phyloP scores from a whole-genome alignment of 2,113 vertebrate species.

The Boleophthalmus pectinirostris region DNA sequence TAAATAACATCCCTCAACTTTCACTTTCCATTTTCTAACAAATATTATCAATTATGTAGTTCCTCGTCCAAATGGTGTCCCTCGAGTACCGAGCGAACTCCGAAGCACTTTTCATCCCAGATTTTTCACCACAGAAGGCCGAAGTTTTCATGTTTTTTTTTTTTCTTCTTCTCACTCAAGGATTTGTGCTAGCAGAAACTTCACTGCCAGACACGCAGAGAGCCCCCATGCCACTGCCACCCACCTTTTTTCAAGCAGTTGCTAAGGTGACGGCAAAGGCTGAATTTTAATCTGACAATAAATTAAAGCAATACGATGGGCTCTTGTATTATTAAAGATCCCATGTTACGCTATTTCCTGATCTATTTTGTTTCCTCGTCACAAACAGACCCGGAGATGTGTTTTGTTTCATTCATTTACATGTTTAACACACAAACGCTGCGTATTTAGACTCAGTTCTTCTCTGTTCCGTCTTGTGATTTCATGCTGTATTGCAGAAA shows the following conservation, averaged over 20 bases:
- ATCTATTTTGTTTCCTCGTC: no score
- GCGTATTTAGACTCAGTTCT: no score
- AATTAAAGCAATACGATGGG: slow-evolving; percentile 72
- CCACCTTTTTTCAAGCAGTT: slow-evolving; percentile 79
- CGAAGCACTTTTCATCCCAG: background rate
- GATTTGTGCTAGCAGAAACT: slow-evolving; percentile 60
- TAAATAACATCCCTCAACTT: background rate
- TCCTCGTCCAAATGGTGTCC: slow-evolving; percentile 1
- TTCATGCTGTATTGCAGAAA: no score
- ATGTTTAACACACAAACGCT: no score
- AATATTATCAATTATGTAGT: background rate
- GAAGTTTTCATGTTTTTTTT: slow-evolving; percentile 27
- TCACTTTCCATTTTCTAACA: background rate
- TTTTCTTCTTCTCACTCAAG: slow-evolving; percentile 27
- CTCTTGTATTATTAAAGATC: slow-evolving; percentile 56
- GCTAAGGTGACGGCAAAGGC: slow-evolving; percentile 81
- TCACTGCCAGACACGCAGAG: slow-evolving; percentile 51
- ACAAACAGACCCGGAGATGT: no score
- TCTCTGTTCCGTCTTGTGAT: no score
- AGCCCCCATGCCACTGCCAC: slow-evolving; percentile 79
- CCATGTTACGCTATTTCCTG: no score
- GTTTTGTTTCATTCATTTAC: no score
- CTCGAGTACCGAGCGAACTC: slow-evolving; percentile 5
- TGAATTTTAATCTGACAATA: slow-evolving; percentile 81
- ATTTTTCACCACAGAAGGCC: slow-evolving; percentile 40